Base-by-base conservation (phyloP, 2,797 vertebrate species). In the Hozukius guyotensis region DNA sequence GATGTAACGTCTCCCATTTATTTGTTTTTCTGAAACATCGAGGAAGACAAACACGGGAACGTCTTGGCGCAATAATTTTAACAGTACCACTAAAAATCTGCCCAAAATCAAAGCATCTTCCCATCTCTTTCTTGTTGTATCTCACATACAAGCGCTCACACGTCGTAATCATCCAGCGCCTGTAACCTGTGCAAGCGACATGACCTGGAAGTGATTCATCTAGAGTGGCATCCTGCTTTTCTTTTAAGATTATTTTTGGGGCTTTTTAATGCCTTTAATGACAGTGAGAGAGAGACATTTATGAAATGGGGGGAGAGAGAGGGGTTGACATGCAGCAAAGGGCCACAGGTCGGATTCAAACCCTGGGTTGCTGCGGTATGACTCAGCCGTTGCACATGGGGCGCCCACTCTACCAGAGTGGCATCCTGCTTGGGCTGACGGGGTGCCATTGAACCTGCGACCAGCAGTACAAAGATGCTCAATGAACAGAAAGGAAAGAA, bases 201-300 rank as follows among this genome's bases (percentile, higher is more conserved):
- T 89, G 84, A 88, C 42, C 72, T 88, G 83, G 69, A 92, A 92
- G 64, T 77, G 77, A 94, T 93, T 83, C 14, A 57, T 57, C 49
- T 25, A 53, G 85, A 93, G 85, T 87, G 83, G 87, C 31, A 46
- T 65, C 89, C 91, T 62, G 80, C 81, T 14, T 42, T 31, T 42
- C 14, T 42, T 42, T 42, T 16, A 42, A 42, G 38, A 42, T 42
- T 42, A 42, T 42, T 0, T 42, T 42, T 0, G 38, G 38, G 14
- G 14, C 6, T 42, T 31, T 0, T 42, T 42, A 42, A 42, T 42
- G 38, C 38, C 38, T 42, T 42, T 18, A 42, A 42, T 42, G 38
- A 18, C 0, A 7, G 38, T 32, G 32, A 42, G 14, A 29, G 29
- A n/a, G n/a, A 38, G 36, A 38, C 12, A 38, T 12, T 38, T 38